Evolutionary conservation across 2,113 vertebrate species (phyloP), one percentile per base, ranked within the genome.

Genomic region (Dicentrarchus labrax): DNA sequence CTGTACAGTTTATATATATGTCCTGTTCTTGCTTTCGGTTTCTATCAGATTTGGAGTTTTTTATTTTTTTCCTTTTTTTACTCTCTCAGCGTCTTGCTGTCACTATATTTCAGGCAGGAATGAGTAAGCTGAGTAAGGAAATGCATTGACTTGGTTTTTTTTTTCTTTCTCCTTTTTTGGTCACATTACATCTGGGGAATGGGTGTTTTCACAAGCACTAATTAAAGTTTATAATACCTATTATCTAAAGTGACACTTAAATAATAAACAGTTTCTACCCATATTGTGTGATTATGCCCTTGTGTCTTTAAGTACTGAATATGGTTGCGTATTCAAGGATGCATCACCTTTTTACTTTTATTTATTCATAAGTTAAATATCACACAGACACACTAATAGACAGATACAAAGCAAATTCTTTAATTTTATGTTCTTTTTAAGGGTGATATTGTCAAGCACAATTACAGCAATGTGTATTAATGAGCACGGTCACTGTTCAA

Each of bases 1-100:
- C 22, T 24, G n/a, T 56, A 79, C 47, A 65, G 8, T 83, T 84
- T 93, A 91, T 92, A 88, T 80, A 77, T 73, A 24, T 45, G 15
- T 22, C 51, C 21, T 56, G 12, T 4, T 83, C 66, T 85, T 90
- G 24, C 72, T 94, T 94, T 94, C 83, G 4, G 72, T 94, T 93
- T 92, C 89, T 51, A 0, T 6, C 3, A 2, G 2, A 2, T 38
- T 16, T 72, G 90, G 88, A 72, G 45, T 86, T 92, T 92, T 89
- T 82, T 57, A 0, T 16, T 45, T 66, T 72, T 67, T 62, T 43
- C 2, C 6, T 12, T 11, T 48, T 4, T 82, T 39, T 60, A 22
- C 54, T 73, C 47, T 36, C 22, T 19, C 67, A 53, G 39, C 30
- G 74, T 88, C 56, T 75, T 87, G 78, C 54, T 80, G 86, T 86